These are phyloP conservation scores for Melieria omissa DNA, from an alignment of 2,888 invertebrate species.

Conservation along the genomic window DNA sequence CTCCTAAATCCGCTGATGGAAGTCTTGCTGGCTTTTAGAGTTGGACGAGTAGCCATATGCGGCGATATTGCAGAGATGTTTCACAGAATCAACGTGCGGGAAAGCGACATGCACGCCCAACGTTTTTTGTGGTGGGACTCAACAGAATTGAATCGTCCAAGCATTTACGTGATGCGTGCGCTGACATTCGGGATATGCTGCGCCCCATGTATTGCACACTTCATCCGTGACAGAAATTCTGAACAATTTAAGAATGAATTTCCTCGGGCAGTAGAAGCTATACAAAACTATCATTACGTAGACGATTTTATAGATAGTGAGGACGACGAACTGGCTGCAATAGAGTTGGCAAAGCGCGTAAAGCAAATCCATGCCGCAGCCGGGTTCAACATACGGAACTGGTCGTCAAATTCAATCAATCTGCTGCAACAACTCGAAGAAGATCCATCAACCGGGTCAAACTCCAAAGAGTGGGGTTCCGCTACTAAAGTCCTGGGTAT, in stretches of 20 bases:
- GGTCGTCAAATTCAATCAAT: not conserved
- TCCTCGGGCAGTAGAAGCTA: constrained; percentile 47
- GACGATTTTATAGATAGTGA: constrained; percentile 36
- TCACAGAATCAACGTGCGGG: too few relatives aligned
- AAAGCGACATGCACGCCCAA: too few relatives aligned
- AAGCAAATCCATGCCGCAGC: constrained; percentile 22
- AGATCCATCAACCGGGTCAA: constrained; percentile 8
- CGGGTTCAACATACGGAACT: constrained; percentile 13
- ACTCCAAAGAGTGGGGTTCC: constrained; percentile 2
- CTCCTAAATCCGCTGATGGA: too few relatives aligned
- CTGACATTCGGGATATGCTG: constrained; percentile 7
- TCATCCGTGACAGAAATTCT: constrained; percentile 2
- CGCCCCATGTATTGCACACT: constrained; percentile 4
- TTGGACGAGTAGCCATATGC: too few relatives aligned
- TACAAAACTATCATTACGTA: constrained; percentile 50
- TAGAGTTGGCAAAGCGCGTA: constrained; percentile 23
- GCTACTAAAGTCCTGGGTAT: constrained; percentile 36
- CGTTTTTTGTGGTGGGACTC: too few relatives aligned
- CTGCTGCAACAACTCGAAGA: constrained; percentile 7
- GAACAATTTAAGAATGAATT: not conserved
- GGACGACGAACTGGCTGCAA: constrained; percentile 19
- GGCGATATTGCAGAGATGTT: too few relatives aligned
- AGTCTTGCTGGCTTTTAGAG: too few relatives aligned
- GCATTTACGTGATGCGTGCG: too few relatives aligned
- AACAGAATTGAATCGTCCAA: too few relatives aligned